Conservation (phyloP, 2,113 vertebrate species). For the Oryzias melastigma region DNA sequence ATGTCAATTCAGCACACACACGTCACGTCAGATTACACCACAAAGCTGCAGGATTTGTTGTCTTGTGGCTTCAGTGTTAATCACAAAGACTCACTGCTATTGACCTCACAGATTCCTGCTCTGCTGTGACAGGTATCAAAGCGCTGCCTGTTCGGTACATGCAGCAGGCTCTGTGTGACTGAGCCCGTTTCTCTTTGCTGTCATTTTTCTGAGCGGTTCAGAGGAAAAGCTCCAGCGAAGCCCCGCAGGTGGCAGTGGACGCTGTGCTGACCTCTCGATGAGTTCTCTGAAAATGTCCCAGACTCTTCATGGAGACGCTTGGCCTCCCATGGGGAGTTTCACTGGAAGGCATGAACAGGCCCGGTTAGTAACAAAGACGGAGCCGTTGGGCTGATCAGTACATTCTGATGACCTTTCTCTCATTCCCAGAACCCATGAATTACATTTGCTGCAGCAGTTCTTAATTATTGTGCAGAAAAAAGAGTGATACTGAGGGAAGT, state of each 20-base stretch:
- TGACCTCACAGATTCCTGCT: not conserved
- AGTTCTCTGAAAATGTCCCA: conserved; percentile 24
- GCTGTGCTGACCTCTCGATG: conserved; percentile 1
- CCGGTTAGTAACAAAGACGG: not conserved
- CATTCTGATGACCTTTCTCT: not conserved
- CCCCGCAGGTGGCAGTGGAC: conserved; percentile 8
- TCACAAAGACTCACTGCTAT: no score
- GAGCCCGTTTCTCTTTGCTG: conserved; percentile 9
- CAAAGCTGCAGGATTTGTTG: no score
- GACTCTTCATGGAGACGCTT: conserved; percentile 45
- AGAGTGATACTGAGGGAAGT: no score
- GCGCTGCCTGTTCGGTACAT: not conserved
- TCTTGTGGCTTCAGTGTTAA: no score
- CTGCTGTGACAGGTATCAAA: not conserved
- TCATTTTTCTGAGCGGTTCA: conserved; percentile 15
- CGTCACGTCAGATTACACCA: no score
- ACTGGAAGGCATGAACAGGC: not conserved
- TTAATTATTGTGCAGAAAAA: no score
- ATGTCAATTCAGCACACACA: no score
- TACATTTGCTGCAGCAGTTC: no score
- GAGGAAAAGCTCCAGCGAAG: conserved; percentile 9
- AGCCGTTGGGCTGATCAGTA: not conserved
- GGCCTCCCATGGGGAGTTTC: conserved; percentile 17
- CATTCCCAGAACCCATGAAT: conserved; percentile 27
- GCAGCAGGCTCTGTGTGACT: not conserved